These are phyloP conservation scores for Buceros bicornis DNA, from an alignment of 2,797 vertebrate species.

Conservation along the genomic window DNA sequence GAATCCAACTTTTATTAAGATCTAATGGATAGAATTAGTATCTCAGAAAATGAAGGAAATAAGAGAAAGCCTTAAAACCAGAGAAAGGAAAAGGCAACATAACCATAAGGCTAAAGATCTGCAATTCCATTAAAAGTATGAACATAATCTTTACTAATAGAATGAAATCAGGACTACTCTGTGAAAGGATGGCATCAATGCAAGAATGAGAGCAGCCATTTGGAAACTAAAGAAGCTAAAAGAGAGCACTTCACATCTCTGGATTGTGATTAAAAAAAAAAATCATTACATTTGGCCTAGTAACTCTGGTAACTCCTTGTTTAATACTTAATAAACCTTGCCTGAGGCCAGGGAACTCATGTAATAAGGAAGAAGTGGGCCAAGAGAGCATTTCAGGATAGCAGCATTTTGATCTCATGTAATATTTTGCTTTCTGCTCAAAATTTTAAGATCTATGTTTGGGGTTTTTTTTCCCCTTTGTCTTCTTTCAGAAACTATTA, in stretches of 20 bases:
- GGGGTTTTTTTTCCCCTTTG: neutral
- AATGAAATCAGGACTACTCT: neutral
- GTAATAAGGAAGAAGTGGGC: neutral
- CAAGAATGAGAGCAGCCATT: neutral
- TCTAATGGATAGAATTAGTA: neutral
- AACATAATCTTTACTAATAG: neutral
- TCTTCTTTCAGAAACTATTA: neutral
- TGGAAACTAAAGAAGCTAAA: neutral
- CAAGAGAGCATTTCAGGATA: neutral
- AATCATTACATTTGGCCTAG: neutral
- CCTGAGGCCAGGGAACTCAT: neutral
- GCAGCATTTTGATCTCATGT: neutral
- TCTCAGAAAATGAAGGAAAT: neutral
- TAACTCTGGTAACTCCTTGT: neutral
- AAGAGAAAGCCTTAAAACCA: neutral
- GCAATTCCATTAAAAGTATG: neutral
- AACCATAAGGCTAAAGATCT: neutral
- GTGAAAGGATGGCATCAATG: neutral
- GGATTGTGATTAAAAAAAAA: neutral
- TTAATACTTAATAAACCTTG: neutral
- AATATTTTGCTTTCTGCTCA: neutral
- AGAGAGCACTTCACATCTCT: neutral
- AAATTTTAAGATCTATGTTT: neutral
- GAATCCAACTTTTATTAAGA: neutral
- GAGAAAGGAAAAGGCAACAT: neutral